Evolutionary conservation across 2,797 vertebrate species (phyloP).

Genomic region (Luscinia luscinia): DNA sequence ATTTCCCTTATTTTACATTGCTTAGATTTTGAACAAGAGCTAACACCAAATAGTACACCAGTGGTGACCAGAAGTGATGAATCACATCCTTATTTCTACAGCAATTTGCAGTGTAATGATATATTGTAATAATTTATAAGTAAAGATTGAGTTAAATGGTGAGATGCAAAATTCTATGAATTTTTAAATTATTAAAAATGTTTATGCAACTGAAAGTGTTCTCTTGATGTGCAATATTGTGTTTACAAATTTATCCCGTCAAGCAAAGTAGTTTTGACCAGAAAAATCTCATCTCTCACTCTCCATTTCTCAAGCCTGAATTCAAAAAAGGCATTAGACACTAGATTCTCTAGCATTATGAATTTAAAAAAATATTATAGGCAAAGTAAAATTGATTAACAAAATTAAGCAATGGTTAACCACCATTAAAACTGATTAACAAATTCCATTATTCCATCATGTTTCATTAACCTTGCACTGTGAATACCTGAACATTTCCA

Average conservation of each 20-base stretch:
- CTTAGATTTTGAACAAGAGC: neutral
- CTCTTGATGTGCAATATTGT: neutral
- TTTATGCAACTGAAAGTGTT: neutral
- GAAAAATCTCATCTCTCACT: neutral
- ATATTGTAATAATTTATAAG: slow-evolving; percentile 10
- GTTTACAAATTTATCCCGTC: neutral
- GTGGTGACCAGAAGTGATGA: neutral
- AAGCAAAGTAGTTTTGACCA: neutral
- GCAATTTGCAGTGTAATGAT: neutral
- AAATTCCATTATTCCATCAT: neutral
- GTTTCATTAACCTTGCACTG: neutral
- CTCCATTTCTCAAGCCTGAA: neutral
- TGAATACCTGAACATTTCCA: neutral
- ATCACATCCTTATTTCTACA: neutral
- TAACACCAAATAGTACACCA: neutral
- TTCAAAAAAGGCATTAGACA: neutral
- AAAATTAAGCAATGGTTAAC: neutral
- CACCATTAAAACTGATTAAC: neutral
- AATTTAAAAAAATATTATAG: neutral
- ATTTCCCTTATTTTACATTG: neutral
- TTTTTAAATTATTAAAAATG: slow-evolving; percentile 34
- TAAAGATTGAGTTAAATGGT: slow-evolving; percentile 32
- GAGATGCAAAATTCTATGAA: neutral
- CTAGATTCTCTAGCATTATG: neutral
- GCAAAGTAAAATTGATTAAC: neutral